Conservation (phyloP, 2,113 vertebrate genomes). For the Oryzias melastigma region DNA sequence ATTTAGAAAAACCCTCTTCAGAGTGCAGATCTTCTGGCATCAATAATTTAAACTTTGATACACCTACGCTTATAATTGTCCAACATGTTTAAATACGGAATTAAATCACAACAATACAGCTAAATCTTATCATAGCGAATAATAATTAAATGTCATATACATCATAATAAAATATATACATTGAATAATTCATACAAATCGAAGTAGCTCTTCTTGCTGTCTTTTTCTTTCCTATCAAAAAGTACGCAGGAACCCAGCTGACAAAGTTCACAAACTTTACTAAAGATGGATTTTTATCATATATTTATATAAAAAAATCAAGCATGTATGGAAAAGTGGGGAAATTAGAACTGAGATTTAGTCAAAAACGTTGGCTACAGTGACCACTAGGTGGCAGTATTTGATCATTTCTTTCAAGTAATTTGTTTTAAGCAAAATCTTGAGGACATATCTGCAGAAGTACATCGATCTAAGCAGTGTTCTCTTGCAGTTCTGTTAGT, state of each 20-base stretch:
- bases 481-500: slow-evolving; percentile 51
- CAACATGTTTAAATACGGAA: slow-evolving; percentile 78
- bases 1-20: slow-evolving; percentile 65
- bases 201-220: slow-evolving; percentile 61
- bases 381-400: slow-evolving; percentile 74
- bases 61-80: slow-evolving; percentile 73
- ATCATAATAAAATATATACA: slow-evolving; percentile 84
- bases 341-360: slow-evolving; percentile 12
- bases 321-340: slow-evolving; percentile 34
- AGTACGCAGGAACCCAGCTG: slow-evolving; percentile 55
- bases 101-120: slow-evolving; percentile 81
- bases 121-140: slow-evolving; percentile 76
- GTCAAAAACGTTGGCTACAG: slow-evolving; percentile 3
- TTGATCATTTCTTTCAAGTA: slow-evolving; percentile 52
- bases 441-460: slow-evolving; percentile 48
- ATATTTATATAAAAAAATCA: slow-evolving; percentile 19
- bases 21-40: slow-evolving; percentile 64
- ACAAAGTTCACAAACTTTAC: slow-evolving; percentile 52
- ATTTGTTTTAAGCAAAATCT: slow-evolving; percentile 23
- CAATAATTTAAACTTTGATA: slow-evolving; percentile 74
- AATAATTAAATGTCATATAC: slow-evolving; percentile 81
- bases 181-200: slow-evolving; percentile 77
- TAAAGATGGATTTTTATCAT: not conserved
- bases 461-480: slow-evolving; percentile 47
- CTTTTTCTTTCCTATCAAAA: slow-evolving; percentile 67